phyloP scores from a whole-genome alignment of 2,888 invertebrate genomes.

The Chymomyza fuscimana region DNA sequence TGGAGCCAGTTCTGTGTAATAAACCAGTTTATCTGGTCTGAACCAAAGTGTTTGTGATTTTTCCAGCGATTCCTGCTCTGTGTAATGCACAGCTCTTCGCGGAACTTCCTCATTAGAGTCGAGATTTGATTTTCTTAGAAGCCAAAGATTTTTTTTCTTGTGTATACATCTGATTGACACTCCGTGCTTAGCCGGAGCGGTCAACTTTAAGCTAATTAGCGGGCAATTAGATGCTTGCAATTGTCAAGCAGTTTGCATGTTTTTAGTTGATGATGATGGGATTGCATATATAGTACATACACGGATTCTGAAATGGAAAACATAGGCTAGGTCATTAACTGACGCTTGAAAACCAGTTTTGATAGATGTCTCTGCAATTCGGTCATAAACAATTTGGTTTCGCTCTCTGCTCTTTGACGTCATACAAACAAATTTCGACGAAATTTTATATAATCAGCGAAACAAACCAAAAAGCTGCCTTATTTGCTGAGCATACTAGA shows the following conservation, averaged over 20 bases:
- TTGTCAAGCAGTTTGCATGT: constrained; percentile 23
- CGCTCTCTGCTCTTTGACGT: neutral
- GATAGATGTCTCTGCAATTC: neutral
- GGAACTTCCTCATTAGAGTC: constrained; percentile 59
- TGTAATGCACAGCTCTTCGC: constrained; percentile 4
- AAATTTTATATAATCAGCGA: neutral
- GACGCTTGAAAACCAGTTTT: neutral
- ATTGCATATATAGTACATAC: neutral
- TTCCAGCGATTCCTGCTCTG: constrained; percentile 27
- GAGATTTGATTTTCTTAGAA: constrained; percentile 47
- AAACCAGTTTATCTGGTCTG: constrained; percentile 64
- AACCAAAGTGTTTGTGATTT: constrained; percentile 47
- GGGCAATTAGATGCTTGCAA: constrained; percentile 47
- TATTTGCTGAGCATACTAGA: neutral
- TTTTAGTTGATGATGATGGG: neutral
- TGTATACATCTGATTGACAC: constrained; percentile 40
- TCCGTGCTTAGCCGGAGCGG: constrained; percentile 1
- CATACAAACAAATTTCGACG: neutral
- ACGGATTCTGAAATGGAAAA: neutral
- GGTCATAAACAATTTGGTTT: neutral
- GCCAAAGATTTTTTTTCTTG: constrained; percentile 25
- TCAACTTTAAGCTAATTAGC: constrained; percentile 45
- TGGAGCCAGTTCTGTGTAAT: neutral
- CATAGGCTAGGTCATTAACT: neutral
- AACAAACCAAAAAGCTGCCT: neutral